phyloP scores from a whole-genome alignment of 2,888 invertebrate species.

The Imbricaverruca yamaguchii region DNA sequence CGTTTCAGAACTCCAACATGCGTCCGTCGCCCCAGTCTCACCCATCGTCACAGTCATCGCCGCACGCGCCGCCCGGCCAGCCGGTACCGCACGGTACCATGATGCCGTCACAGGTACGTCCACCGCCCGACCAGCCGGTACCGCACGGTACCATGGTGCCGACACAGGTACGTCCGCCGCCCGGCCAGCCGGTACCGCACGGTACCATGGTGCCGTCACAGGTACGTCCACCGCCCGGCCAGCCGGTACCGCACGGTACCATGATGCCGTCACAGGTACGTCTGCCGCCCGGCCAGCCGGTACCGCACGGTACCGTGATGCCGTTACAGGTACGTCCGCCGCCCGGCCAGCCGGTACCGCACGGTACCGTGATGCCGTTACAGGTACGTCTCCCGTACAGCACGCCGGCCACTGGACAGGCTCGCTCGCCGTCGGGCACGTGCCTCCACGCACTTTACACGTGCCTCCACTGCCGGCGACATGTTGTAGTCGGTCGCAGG shows the following conservation, averaged over 20 bases:
- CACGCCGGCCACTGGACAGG: neutral
- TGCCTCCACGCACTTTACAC: no score
- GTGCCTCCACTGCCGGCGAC: no score
- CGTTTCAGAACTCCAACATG: constrained; percentile 19
- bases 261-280: constrained; percentile 4
- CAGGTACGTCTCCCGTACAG: neutral
- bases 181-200: constrained; percentile 17
- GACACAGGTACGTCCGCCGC: neutral
- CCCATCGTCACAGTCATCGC: constrained; percentile 46
- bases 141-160: neutral
- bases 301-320: neutral
- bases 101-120: constrained; percentile 6
- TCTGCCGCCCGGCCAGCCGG: neutral
- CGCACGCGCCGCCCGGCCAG: constrained; percentile 23
- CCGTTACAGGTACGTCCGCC: neutral
- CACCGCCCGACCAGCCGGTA: neutral
- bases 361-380: neutral
- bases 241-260: constrained; percentile 10
- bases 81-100: constrained; percentile 9
- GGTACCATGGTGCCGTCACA: neutral
- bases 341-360: no score
- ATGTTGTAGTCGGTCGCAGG: no score
- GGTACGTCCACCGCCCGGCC: constrained; percentile 18
- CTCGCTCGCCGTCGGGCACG: no score
- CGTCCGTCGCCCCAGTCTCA: constrained; percentile 42